Evolutionary conservation across 2,113 vertebrate genomes (phyloP), one percentile per base, ranked within the genome.

Genomic region (Fulmarus glacialis): DNA sequence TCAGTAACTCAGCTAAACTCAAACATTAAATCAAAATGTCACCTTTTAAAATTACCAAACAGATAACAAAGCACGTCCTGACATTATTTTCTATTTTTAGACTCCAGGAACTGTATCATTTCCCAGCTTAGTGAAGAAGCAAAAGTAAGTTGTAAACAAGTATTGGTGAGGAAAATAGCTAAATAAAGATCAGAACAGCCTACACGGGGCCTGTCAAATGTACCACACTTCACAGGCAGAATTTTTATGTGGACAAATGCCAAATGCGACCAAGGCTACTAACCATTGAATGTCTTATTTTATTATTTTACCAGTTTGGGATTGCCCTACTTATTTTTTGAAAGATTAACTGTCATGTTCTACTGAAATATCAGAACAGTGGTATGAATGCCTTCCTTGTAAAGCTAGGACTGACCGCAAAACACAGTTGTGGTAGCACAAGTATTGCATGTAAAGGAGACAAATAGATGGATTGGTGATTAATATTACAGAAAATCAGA

Each of bases 71-170:
- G 36, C 21, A 20, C 19, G 43, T 63, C 22, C 36, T 82, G 36
- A 77, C 29, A 38, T 78, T 93, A 89, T 83, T 38, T 96, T 87
- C 94, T 88, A 60, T 95, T 94, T 60, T 94, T 92, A 99, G 98
- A 97, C 81, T 95, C 97, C 64, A 98, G 97, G 91, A 98, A 98
- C 42, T 93, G 85, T 77, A 70, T 98, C 17, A 95, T 98, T 93
- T 98, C 95, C 68, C 97, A 97, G 90, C 81, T 99, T 94, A 85
- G 63, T 21, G 97, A 97, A 87, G 97, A 99, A 95, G 93, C 96
- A 48, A 98, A 98, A 97, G 98, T 98, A 97, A 97, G 89, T 95
- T 63, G 68, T 81, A 90, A 91, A 63, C 20, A 80, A 53, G 12
- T 56, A 13, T 43, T 84, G 18, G 30, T 73, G 34, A 66, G 22